phyloP scores from a whole-genome alignment of 2,888 invertebrate genomes.

The Cantharis lateralis region DNA sequence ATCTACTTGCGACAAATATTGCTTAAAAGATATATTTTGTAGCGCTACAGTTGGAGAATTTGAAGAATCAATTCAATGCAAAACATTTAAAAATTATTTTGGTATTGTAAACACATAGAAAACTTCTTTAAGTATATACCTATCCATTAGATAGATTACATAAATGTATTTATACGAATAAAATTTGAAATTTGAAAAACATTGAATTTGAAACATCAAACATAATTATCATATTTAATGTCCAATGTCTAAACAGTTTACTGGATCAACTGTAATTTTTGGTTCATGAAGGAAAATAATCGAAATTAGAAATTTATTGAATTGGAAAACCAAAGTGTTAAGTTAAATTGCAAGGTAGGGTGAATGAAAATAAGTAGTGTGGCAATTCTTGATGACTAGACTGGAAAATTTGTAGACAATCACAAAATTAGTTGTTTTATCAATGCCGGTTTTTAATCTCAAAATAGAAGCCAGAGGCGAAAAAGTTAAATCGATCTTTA shows the following conservation, averaged over 20 bases:
- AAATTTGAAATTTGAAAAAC: neutral
- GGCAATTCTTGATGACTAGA: too few species aligned
- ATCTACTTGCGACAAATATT: constrained; percentile 17
- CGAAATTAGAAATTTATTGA: too few species aligned
- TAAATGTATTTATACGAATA: neutral
- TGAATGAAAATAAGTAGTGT: too few species aligned
- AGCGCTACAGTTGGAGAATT: neutral
- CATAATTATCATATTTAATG: too few species aligned
- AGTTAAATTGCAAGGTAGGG: too few species aligned
- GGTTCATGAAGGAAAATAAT: too few species aligned
- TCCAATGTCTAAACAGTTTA: too few species aligned
- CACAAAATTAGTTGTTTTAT: too few species aligned
- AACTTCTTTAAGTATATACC: neutral
- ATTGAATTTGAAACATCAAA: too few species aligned
- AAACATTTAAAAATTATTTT: neutral
- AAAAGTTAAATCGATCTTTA: neutral
- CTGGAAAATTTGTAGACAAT: too few species aligned
- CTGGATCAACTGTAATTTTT: too few species aligned
- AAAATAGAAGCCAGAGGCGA: neutral
- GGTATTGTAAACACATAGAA: neutral
- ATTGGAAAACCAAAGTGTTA: too few species aligned
- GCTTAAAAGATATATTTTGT: constrained; percentile 52
- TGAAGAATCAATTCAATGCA: neutral
- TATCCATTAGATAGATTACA: neutral
- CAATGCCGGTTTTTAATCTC: neutral